These are phyloP conservation scores for Amphipoea lucens DNA, from an alignment of 2,888 invertebrate species.

Conservation along the genomic window DNA sequence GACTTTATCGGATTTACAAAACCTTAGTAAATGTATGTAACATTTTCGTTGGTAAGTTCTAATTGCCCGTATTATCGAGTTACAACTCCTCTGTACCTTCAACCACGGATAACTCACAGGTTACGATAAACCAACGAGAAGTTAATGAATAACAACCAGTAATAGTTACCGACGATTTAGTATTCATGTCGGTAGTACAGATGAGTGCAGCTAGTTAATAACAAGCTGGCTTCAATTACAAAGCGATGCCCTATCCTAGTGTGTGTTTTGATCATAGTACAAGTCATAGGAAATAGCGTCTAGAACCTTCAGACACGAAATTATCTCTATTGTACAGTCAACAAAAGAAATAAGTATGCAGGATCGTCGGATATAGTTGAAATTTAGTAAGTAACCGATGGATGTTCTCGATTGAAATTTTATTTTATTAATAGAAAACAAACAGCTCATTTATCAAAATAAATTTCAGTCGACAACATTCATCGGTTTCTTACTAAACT, in stretches of 20 bases:
- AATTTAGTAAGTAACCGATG: too few relatives aligned
- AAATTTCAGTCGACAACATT: too few relatives aligned
- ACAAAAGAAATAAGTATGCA: too few relatives aligned
- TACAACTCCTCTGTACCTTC: too few relatives aligned
- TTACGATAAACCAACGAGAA: background rate
- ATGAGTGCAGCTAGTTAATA: constrained; percentile 54
- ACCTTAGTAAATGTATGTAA: background rate
- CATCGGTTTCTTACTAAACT: too few relatives aligned
- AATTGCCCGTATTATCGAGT: background rate
- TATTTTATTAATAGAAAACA: too few relatives aligned
- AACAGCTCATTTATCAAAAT: too few relatives aligned
- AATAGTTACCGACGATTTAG: constrained; percentile 16
- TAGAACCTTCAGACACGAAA: too few relatives aligned
- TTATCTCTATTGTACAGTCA: too few relatives aligned
- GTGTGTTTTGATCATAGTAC: constrained; percentile 49
- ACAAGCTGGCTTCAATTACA: constrained; percentile 75
- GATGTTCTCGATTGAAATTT: too few relatives aligned
- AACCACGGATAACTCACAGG: background rate
- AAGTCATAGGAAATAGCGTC: constrained; percentile 40
- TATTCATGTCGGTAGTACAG: constrained; percentile 27
- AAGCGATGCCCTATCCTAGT: constrained; percentile 69
- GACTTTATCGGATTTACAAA: background rate
- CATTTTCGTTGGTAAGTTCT: background rate
- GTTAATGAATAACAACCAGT: background rate
- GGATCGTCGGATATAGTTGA: too few relatives aligned